phyloP scores from a whole-genome alignment of 2,113 vertebrate species.

The Crotalus helleri region DNA sequence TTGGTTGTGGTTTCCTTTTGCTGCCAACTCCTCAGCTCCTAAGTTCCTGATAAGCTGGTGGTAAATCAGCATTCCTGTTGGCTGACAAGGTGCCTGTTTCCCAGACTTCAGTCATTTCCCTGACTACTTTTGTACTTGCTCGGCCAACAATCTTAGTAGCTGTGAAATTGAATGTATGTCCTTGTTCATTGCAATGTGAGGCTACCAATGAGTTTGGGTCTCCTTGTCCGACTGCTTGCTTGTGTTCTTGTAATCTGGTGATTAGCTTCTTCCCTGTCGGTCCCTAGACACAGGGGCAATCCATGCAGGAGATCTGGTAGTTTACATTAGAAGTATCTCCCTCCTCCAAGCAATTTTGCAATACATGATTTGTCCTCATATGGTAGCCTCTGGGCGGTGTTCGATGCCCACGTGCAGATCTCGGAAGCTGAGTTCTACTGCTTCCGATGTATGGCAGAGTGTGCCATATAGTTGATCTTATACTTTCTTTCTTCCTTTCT shows the following conservation, averaged over 20 bases:
- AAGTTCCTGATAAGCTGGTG: too few relatives aligned
- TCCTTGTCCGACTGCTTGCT: not conserved
- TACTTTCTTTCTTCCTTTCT: too few relatives aligned
- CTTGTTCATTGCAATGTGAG: not conserved
- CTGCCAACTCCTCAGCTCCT: too few relatives aligned
- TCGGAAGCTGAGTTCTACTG: not conserved
- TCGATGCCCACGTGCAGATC: not conserved
- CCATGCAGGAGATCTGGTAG: not conserved
- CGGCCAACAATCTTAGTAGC: too few relatives aligned
- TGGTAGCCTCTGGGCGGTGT: not conserved
- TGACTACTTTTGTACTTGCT: too few relatives aligned
- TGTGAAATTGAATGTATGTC: too few relatives aligned
- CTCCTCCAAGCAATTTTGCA: not conserved
- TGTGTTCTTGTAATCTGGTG: not conserved
- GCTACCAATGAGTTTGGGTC: not conserved
- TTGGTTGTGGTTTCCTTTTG: too few relatives aligned
- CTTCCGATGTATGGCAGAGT: not conserved
- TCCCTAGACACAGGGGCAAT: not conserved
- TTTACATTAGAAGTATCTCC: not conserved
- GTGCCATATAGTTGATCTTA: not conserved
- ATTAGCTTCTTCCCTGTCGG: not conserved
- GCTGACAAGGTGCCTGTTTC: too few relatives aligned
- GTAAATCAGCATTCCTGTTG: too few relatives aligned
- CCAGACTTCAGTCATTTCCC: too few relatives aligned
- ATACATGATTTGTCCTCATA: not conserved